A percentile compares a stretch with the other conserved stretches of the same genome.
Conservation (phyloP, 2,888 invertebrate genomes). For the Calameuta idolon region DNA sequence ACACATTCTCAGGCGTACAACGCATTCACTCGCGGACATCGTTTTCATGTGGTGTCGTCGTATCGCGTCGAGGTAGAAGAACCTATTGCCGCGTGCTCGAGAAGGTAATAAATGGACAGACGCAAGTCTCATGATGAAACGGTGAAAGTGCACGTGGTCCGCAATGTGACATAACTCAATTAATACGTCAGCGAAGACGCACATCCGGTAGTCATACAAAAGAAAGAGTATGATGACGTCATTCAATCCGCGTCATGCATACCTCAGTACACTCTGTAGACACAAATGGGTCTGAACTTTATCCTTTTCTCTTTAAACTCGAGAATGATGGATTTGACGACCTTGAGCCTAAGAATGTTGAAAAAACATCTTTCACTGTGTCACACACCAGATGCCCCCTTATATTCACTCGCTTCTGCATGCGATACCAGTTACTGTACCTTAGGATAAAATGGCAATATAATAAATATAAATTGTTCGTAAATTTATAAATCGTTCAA, state of each 20-base stretch:
- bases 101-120: not conserved
- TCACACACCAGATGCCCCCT: no score
- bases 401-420: not conserved
- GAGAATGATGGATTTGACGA: not conserved
- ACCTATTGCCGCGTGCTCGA: not conserved
- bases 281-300: not conserved
- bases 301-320: not conserved
- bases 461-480: constrained; percentile 27
- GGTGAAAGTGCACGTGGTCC: not conserved
- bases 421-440: constrained; percentile 4
- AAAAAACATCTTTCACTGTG: not conserved
- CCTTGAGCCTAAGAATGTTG: not conserved
- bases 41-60: not conserved
- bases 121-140: not conserved
- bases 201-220: not conserved
- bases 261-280: not conserved
- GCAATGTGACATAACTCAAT: not conserved
- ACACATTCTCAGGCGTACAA: constrained; percentile 3
- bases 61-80: not conserved
- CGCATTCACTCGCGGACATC: not conserved
- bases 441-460: constrained; percentile 34
- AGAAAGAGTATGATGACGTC: not conserved
- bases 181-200: not conserved
- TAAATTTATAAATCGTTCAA: constrained; percentile 33
- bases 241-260: not conserved